phyloP scores from a whole-genome alignment of 2,797 vertebrate genomes.

The Pseudomugil tenellus region DNA sequence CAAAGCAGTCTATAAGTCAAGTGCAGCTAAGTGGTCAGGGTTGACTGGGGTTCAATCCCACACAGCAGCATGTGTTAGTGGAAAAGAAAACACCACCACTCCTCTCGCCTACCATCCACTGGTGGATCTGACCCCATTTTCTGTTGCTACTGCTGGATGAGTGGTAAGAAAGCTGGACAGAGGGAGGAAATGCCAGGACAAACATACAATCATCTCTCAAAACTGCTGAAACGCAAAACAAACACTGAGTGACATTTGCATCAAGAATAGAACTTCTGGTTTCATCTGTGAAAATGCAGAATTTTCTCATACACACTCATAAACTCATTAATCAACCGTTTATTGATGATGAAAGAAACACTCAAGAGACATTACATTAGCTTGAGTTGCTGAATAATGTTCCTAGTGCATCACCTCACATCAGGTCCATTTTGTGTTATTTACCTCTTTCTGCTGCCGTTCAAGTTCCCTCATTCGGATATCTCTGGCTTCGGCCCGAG shows the following conservation, averaged over 20 bases:
- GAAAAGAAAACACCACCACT: slow-evolving; percentile 52
- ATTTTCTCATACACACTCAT: slow-evolving; percentile 4
- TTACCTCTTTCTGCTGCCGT: slow-evolving; percentile 97
- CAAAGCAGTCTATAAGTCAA: slow-evolving; percentile 53
- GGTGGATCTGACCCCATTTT: slow-evolving; percentile 98
- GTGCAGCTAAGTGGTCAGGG: slow-evolving; percentile 51
- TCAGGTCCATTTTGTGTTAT: slow-evolving; percentile 7
- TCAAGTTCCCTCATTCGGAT: slow-evolving; percentile 98
- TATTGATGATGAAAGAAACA: background rate
- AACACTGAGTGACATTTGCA: slow-evolving; percentile 47
- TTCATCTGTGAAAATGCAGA: slow-evolving; percentile 69
- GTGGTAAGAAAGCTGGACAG: slow-evolving; percentile 87
- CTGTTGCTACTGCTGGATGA: slow-evolving; percentile 84
- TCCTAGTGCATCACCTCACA: slow-evolving; percentile 10
- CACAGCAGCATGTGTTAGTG: slow-evolving; percentile 70
- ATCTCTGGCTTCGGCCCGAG: slow-evolving; percentile 96
- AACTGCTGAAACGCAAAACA: slow-evolving; percentile 57
- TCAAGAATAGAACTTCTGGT: slow-evolving; percentile 61
- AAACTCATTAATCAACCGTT: background rate
- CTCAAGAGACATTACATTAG: background rate
- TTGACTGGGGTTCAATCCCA: slow-evolving; percentile 51
- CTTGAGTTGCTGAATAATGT: slow-evolving; percentile 7
- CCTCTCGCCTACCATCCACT: slow-evolving; percentile 95
- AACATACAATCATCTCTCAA: slow-evolving; percentile 70
- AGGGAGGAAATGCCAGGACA: slow-evolving; percentile 66